phyloP scores from a whole-genome alignment of 2,888 invertebrate genomes.

The Limnephilus auricula region DNA sequence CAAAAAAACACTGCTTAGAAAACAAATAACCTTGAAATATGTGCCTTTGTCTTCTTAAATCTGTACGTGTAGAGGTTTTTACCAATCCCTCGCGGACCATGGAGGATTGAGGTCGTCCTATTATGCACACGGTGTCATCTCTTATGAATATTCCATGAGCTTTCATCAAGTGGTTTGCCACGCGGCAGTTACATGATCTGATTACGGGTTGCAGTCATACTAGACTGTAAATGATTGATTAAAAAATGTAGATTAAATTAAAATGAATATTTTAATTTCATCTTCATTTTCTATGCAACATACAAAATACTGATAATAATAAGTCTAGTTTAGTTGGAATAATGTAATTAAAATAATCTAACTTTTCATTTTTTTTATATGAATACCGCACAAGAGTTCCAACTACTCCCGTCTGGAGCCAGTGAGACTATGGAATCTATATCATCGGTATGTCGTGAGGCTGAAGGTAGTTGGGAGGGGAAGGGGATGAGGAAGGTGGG shows the following conservation, averaged over 20 bases:
- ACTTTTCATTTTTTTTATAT: too few relatives aligned
- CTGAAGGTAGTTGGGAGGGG: too few relatives aligned
- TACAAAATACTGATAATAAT: not conserved
- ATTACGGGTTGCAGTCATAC: not conserved
- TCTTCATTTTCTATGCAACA: not conserved
- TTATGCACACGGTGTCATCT: not conserved
- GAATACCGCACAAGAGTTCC: too few relatives aligned
- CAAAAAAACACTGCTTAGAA: not conserved
- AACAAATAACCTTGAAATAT: not conserved
- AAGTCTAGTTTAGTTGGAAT: not conserved
- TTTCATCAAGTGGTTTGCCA: not conserved
- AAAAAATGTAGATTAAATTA: too few relatives aligned
- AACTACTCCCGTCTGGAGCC: too few relatives aligned
- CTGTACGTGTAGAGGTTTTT: not conserved
- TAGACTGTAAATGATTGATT: not conserved
- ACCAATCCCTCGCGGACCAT: not conserved
- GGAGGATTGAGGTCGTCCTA: not conserved
- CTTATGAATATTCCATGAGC: constrained; percentile 3
- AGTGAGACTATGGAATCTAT: too few relatives aligned
- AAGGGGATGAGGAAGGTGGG: too few relatives aligned
- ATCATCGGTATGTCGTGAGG: too few relatives aligned
- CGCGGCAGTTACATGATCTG: not conserved
- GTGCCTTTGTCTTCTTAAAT: not conserved
- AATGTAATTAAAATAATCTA: not conserved
- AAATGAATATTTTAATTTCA: not conserved